Evolutionary conservation across 2,113 vertebrate genomes (phyloP), one percentile per base, ranked within the genome.

Genomic region (Austrofundulus limnaeus): DNA sequence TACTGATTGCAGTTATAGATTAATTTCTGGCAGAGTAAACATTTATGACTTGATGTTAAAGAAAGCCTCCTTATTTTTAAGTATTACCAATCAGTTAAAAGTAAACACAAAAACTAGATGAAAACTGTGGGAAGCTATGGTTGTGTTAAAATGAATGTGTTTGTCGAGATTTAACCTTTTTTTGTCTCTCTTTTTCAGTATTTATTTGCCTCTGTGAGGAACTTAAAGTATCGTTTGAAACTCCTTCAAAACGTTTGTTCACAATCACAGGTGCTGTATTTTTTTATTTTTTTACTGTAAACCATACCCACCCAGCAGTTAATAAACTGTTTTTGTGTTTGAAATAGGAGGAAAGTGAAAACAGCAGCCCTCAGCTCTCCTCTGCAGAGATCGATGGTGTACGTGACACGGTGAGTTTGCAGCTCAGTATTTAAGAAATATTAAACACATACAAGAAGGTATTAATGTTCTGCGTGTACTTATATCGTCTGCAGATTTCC

Each of bases 151-250:
- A n/a, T n/a, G n/a, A n/a, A n/a, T 37, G n/a, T 19, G 19, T 51
- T n/a, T n/a, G 9, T 16, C 13, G 19, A 42, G 0, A 12, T 47
- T 60, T 24, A 74, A 76, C 11, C 13, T 7, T 64, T 50, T 10
- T 17, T 11, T 65, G 2, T 20, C 19, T 58, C 15, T 43, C n/a
- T 70, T 25, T 25, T 10, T 66, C 81, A 96, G 95, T 90, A 91
- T 64, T 72, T 92, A 0, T 95, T 96, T 6, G 81, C 87, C 52
- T 95, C 89, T 0, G 23, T 95, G 51, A 88, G 83, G 48, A 88
- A 68, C 55, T 91, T 94, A 0, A 92, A 94, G 7, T 62, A 69
- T 48, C 90, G 92, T 0, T 92, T 82, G 80, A 83, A 83, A 50
- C 65, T 92, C 62, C 88, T 96, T 38, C 81, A 78, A 16, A 81